Evolutionary conservation across 2,797 vertebrate genomes (phyloP), one percentile per base, ranked within the genome.

Genomic region (Heteromormyrus szaboi): DNA sequence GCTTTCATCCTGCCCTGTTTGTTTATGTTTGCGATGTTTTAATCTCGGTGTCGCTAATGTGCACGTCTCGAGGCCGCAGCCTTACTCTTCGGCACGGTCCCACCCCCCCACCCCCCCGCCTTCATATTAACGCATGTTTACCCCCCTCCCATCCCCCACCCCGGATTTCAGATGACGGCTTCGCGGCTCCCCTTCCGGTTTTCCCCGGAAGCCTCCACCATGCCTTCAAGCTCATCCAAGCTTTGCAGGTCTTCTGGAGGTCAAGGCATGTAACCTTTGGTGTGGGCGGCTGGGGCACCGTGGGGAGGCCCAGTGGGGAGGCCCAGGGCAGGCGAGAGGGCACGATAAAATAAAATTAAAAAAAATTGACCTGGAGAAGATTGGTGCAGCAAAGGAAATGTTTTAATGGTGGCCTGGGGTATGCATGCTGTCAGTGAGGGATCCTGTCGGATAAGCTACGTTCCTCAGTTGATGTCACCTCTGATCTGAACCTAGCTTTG

Each of bases 321-420:
- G 11, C 50, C 25, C 50, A 37, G 50, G 85, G 14, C 9, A n/a
- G 22, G 68, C 9, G 19, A 19, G 56, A 25, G 44, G 50, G 17
- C 4, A 17, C 1, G 48, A 72, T 72, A 72, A 37, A 37, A 72
- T 72, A 4, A 17, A 17, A 37, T 22, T 14, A 0, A 72, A 37
- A 72, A 37, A 76, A 91, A 92, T 92, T 94, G 95, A 54, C 72
- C 59, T 92, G 92, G 91, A 92, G 92, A 95, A 95, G 93, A 95
- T 94, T 96, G 94, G 19, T 96, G 94, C 95, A 93, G 95, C 95
- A 94, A 93, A 95, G 95, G 93, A 95, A 95, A 96, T 95, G 92
- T 95, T 96, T 96, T 95, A 96, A 96, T 95, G 95, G 95, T 90
- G 94, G 94, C 92, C 93, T 88, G 95, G 94, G 95, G 53, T 54